Conservation (phyloP, 2,888 invertebrate species). For the Zele albiditarsus region DNA sequence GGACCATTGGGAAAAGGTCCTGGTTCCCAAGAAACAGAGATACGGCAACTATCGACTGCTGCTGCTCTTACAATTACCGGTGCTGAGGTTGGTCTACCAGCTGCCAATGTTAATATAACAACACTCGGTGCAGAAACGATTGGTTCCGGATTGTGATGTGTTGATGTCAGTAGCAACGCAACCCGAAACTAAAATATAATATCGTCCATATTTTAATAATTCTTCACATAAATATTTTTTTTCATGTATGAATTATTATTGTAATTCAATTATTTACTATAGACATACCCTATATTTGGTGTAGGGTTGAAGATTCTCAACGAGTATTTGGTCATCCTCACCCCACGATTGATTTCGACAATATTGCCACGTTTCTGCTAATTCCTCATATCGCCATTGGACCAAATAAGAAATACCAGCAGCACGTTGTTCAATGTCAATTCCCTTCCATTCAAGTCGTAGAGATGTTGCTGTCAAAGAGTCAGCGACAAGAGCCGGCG, state of each 20-base stretch:
- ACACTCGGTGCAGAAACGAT: slow-evolving; percentile 85
- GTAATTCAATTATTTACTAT: neutral
- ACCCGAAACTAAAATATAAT: slow-evolving; percentile 85
- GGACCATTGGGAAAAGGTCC: slow-evolving; percentile 92
- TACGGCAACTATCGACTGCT: slow-evolving; percentile 86
- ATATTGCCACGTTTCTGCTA: slow-evolving; percentile 86
- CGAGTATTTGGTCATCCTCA: slow-evolving; percentile 79
- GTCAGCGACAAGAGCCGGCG: slow-evolving; percentile 86
- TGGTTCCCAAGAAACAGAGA: slow-evolving; percentile 91
- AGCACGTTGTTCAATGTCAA: slow-evolving; percentile 70
- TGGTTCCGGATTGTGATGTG: slow-evolving; percentile 78
- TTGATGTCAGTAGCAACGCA: slow-evolving; percentile 82
- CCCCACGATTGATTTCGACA: slow-evolving; percentile 84
- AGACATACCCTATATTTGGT: slow-evolving; percentile 88
- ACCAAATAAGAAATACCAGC: slow-evolving; percentile 78
- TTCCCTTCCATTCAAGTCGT: slow-evolving; percentile 84
- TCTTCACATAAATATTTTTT: slow-evolving; percentile 42
- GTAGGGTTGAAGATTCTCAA: slow-evolving; percentile 88
- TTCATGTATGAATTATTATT: neutral
- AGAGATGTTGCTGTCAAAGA: slow-evolving; percentile 84
- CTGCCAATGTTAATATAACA: slow-evolving; percentile 83
- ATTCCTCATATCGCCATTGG: slow-evolving; percentile 84
- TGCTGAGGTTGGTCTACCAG: slow-evolving; percentile 84
- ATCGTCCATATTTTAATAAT: slow-evolving; percentile 3
- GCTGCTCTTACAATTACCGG: slow-evolving; percentile 84